Percentiles rank a stretch among this genome's conserved stretches.
phyloP scores from a whole-genome alignment of 2,888 invertebrate species.

The Lottia gigantea region DNA sequence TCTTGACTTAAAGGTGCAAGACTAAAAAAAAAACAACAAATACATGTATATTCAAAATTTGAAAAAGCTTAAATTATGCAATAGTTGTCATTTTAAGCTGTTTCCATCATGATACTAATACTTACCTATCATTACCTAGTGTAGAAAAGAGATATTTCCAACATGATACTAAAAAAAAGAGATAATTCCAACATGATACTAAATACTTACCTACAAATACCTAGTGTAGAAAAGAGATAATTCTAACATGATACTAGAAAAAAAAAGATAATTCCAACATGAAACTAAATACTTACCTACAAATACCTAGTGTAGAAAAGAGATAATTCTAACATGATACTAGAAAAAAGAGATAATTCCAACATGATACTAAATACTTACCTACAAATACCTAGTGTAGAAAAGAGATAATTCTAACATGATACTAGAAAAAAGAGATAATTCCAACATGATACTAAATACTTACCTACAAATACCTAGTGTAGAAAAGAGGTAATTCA shows the following conservation, averaged over 20 bases:
- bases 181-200: slow-evolving; percentile 64
- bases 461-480: slow-evolving; percentile 50
- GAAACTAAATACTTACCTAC: slow-evolving; percentile 43
- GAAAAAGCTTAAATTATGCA: no score
- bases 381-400: slow-evolving; percentile 17
- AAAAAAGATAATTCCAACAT: slow-evolving; percentile 54
- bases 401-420: background rate
- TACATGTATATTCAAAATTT: no score
- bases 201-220: no score
- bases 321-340: slow-evolving; percentile 65
- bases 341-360: slow-evolving; percentile 34
- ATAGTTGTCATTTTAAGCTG: no score
- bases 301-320: slow-evolving; percentile 58
- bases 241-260: slow-evolving; percentile 5
- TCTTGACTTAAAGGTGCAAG: slow-evolving; percentile 61
- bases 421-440: slow-evolving; percentile 41
- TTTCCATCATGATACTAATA: no score
- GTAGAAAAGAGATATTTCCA: slow-evolving; percentile 64
- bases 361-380: no score
- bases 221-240: background rate
- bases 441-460: slow-evolving; percentile 62
- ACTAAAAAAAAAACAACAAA: slow-evolving; percentile 36
- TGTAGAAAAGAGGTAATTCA: no score
- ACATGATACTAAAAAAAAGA: slow-evolving; percentile 60
- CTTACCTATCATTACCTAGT: slow-evolving; percentile 60